These are phyloP conservation scores for Clarias macrocephalus DNA, from an alignment of 2,113 vertebrate genomes.

Conservation along the genomic window DNA sequence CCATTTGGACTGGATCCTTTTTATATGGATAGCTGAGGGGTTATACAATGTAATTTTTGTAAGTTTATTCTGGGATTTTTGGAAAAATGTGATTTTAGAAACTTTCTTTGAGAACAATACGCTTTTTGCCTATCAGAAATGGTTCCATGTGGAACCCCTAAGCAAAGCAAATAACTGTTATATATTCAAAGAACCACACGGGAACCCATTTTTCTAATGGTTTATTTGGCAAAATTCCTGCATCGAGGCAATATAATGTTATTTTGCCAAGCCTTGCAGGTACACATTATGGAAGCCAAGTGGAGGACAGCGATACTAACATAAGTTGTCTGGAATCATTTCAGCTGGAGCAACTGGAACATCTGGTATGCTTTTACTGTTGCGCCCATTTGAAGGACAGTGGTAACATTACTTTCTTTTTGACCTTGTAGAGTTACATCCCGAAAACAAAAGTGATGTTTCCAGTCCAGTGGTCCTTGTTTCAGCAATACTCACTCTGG, in stretches of 20 bases:
- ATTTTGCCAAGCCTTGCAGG: background rate
- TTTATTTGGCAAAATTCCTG: background rate
- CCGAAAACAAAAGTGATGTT: background rate
- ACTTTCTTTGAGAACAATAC: background rate
- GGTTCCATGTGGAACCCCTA: background rate
- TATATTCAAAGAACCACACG: background rate
- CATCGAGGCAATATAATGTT: background rate
- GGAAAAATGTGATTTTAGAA: background rate
- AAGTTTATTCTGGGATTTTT: background rate
- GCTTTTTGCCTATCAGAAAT: background rate
- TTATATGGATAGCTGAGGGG: background rate
- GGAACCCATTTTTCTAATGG: background rate
- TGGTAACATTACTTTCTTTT: background rate
- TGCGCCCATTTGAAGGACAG: background rate
- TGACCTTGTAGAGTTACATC: background rate
- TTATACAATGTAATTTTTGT: background rate
- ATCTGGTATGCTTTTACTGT: background rate
- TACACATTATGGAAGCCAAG: background rate
- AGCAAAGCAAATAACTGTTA: background rate
- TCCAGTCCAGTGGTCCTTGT: slow-evolving; percentile 13
- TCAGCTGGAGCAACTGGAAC: background rate
- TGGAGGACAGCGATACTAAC: background rate
- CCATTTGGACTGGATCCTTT: background rate
- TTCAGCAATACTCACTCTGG: slow-evolving; percentile 11
- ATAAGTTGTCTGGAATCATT: background rate